phyloP scores from a whole-genome alignment of 1,140 invertebrate genomes.

The Drosophila repletoides region DNA sequence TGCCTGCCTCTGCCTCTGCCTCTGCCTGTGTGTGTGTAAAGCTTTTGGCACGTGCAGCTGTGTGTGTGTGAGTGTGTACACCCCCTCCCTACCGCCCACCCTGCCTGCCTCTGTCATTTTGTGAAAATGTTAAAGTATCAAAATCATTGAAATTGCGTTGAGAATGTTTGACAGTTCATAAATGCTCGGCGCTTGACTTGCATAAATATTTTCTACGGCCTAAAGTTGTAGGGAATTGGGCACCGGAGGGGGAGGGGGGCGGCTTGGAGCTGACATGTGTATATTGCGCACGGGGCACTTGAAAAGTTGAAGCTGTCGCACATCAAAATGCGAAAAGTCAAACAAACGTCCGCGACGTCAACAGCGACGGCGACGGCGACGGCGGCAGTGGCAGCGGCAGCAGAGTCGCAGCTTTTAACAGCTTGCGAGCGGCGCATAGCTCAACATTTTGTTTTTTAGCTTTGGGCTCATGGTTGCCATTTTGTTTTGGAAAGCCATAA shows the following conservation, averaged over 20 bases:
- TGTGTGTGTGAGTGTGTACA: constrained; percentile 19
- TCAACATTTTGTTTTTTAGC: constrained; percentile 34
- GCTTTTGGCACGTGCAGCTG: constrained; percentile 17
- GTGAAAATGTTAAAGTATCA: constrained; percentile 82
- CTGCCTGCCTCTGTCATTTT: constrained; percentile 63
- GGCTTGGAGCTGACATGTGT: constrained; percentile 18
- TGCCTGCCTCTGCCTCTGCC: too few species aligned
- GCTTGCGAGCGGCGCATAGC: constrained; percentile 40
- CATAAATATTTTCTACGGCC: constrained; percentile 79
- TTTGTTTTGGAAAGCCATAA: constrained; percentile 72
- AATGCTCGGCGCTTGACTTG: constrained; percentile 80
- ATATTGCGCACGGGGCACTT: constrained; percentile 45
- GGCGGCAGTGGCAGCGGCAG: neutral
- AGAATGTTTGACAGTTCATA: constrained; percentile 82
- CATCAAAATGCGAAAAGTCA: constrained; percentile 75
- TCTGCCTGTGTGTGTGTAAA: constrained; percentile 9
- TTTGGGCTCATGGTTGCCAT: constrained; percentile 64
- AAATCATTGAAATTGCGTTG: constrained; percentile 82
- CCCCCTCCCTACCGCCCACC: neutral
- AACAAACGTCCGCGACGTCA: constrained; percentile 61
- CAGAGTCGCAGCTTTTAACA: constrained; percentile 54
- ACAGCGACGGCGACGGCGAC: neutral
- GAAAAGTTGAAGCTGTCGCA: constrained; percentile 64
- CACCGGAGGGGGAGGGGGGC: neutral
- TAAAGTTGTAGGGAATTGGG: neutral